Base-by-base conservation (phyloP, 2,797 vertebrate genomes). In the Megalops cyprinoides region DNA sequence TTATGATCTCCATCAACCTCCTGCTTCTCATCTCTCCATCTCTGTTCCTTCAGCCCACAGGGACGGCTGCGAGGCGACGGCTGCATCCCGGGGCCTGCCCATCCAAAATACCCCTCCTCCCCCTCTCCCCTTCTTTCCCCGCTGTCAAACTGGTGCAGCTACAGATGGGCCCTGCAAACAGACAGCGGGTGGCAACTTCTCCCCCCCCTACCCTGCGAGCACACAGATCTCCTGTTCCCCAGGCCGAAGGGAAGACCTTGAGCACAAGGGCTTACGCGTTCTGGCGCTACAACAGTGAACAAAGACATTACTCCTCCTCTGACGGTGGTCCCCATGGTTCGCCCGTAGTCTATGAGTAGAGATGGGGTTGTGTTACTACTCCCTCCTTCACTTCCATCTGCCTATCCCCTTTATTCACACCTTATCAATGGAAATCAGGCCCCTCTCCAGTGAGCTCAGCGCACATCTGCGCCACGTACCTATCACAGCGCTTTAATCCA, bases 1-100 rank as follows among this genome's bases (percentile, higher is more conserved):
- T 56, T 82, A 88, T 78, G 46, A 28, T 28, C 81, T 81, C 85
- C 83, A 89, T 88, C 89, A 86, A 89, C 88, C 88, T 90, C 86
- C 89, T 91, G 89, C 88, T 90, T 44, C 42, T 28, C 28, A 46
- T 39, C 73, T 18, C 39, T 75, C 58, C 4, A 0, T n/a, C 48
- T 39, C 23, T 31, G 15, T 20, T 42, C 34, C 37, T 28, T 87
- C 86, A 88, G 81, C 88, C 86, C 77, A 25, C 42, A 85, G 87
- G 89, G 85, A 85, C 88, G 87, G 81, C 37, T 39, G 77, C 0
- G n/a, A 46, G 42, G 71, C n/a, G 65, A 37, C 37, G 42, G 79
- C 44, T 81, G 78, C 77, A 42, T 28, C 65, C 34, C 55, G 51
- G 82, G 74, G 48, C 74, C 83, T 53, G 77, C 37, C 65, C 65